phyloP scores from a whole-genome alignment of 2,888 invertebrate genomes.

The Alentia gelatinosa region DNA sequence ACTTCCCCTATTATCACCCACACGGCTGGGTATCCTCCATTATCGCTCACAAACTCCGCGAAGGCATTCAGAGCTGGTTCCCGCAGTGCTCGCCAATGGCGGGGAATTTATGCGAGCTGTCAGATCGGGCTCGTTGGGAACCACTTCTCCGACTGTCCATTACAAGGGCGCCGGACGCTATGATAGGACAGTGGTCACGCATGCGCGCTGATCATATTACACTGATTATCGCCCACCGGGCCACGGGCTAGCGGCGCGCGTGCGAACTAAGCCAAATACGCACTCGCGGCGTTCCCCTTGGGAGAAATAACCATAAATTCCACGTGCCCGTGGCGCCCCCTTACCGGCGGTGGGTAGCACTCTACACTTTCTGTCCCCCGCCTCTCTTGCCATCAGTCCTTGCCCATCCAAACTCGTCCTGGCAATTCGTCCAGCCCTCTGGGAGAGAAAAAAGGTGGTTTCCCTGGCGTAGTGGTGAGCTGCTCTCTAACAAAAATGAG shows the following conservation, averaged over 20 bases:
- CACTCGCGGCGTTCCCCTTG: background rate
- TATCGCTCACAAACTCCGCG: conserved; percentile 1
- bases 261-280: conserved; percentile 11
- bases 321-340: background rate
- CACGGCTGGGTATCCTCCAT: background rate
- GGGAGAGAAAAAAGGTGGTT: too few relatives aligned
- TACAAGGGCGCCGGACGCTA: background rate
- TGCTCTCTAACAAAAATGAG: background rate
- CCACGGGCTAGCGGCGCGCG: background rate
- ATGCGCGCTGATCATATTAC: conserved; percentile 45
- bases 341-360: background rate
- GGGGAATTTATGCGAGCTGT: background rate
- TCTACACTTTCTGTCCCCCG: background rate
- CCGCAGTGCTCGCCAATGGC: background rate
- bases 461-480: too few relatives aligned
- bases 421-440: too few relatives aligned
- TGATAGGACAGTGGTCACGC: conserved; percentile 38
- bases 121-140: background rate
- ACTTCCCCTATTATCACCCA: background rate
- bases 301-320: conserved; percentile 34
- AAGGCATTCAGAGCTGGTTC: background rate
- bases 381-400: background rate
- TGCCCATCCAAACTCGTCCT: too few relatives aligned
- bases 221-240: conserved; percentile 6
- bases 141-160: background rate